Percentiles rank a stretch among this genome's conserved stretches.
Evolutionary conservation across 2,797 vertebrate genomes (phyloP).

Genomic region (Molothrus ater): DNA sequence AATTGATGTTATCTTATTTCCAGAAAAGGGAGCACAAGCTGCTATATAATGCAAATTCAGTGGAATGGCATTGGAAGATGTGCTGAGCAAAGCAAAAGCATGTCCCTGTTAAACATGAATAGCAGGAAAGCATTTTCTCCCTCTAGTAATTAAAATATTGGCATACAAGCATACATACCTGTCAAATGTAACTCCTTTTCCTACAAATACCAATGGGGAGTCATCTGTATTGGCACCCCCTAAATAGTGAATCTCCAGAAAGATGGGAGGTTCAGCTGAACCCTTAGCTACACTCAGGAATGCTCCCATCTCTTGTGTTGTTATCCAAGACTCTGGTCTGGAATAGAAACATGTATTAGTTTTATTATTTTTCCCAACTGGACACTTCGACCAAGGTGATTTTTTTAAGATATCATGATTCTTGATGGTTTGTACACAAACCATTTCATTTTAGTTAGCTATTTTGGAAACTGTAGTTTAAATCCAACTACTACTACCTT

Average conservation of each 20-base stretch:
- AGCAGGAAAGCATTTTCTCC: not conserved
- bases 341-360: not conserved
- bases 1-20: not conserved
- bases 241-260: slow-evolving; percentile 92
- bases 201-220: slow-evolving; percentile 88
- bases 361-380: not conserved
- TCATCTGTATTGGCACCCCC: slow-evolving; percentile 79
- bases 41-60: not conserved
- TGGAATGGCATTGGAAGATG: not conserved
- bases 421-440: not conserved
- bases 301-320: slow-evolving; percentile 91
- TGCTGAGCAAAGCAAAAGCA: not conserved
- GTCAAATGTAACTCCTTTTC: slow-evolving; percentile 97
- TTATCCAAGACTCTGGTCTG: slow-evolving; percentile 89
- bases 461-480: not conserved
- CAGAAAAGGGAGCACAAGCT: not conserved
- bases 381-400: not conserved
- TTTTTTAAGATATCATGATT: not conserved
- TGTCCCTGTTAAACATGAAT: accelerated
- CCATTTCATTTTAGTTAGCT: not conserved
- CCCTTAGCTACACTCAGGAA: slow-evolving; percentile 95
- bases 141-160: not conserved
- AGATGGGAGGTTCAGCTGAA: slow-evolving; percentile 91
- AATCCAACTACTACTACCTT: not conserved
- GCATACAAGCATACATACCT: slow-evolving; percentile 76